Evolutionary conservation across 1,140 invertebrate genomes (phyloP).

Genomic region (Solenopsis fugax): DNA sequence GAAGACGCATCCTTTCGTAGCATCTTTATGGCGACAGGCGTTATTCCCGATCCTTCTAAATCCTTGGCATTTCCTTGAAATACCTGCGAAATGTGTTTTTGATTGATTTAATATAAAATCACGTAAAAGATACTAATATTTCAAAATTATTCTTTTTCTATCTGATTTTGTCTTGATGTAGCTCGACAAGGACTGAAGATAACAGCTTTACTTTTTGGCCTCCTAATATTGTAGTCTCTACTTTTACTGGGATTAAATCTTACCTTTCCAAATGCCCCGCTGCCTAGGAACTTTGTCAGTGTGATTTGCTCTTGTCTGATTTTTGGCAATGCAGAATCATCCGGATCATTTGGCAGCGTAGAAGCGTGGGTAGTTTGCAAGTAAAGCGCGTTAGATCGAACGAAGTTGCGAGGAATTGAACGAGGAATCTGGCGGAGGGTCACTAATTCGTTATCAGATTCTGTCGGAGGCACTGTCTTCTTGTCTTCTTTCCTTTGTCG

Average conservation of each 20-base stretch:
- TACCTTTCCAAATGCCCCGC: constrained; percentile 98
- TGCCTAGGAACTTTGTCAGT: constrained; percentile 95
- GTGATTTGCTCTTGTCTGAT: constrained; percentile 94
- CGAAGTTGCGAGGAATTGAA: constrained; percentile 87
- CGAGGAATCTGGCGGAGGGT: constrained; percentile 94
- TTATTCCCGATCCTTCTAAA: constrained; percentile 86
- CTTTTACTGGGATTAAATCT: constrained; percentile 2
- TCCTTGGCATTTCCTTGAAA: constrained; percentile 94
- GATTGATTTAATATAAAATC: neutral
- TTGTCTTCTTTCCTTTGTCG: constrained; percentile 88
- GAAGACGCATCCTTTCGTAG: constrained; percentile 96
- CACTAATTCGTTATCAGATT: constrained; percentile 94
- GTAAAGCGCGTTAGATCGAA: constrained; percentile 95
- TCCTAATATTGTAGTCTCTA: neutral
- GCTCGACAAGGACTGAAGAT: neutral
- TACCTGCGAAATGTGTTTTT: constrained; percentile 83
- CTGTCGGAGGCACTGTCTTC: constrained; percentile 87
- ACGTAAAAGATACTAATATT: neutral
- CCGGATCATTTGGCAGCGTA: constrained; percentile 89
- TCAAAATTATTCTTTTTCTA: neutral
- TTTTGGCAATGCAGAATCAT: constrained; percentile 90
- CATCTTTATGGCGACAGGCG: constrained; percentile 89
- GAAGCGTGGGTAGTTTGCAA: constrained; percentile 80
- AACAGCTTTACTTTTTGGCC: neutral
- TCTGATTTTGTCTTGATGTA: neutral